Conservation (phyloP, 1,140 invertebrate species). For the Sinonovacula constricta region DNA sequence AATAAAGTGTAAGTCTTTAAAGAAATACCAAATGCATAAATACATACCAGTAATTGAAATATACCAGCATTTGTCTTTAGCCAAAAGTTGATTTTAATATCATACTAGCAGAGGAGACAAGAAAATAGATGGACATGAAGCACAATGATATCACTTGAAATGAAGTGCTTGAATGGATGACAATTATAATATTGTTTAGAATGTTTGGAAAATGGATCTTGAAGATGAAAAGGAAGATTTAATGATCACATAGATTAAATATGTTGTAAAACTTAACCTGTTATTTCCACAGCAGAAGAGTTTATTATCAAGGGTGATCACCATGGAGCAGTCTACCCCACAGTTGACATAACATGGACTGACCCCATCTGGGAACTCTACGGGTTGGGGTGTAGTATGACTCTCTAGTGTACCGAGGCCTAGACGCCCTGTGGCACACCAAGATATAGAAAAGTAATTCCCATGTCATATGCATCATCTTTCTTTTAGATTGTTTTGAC, state of each 20-base stretch:
- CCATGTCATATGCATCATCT: background rate
- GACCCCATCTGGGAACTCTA: conserved; percentile 66
- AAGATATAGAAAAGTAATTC: too few relatives aligned
- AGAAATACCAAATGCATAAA: too few relatives aligned
- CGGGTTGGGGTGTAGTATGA: conserved; percentile 69
- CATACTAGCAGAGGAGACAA: too few relatives aligned
- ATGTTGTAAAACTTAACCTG: conserved; percentile 68
- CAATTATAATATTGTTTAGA: background rate
- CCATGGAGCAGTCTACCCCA: conserved; percentile 78
- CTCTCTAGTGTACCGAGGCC: conserved; percentile 75
- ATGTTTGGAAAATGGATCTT: background rate
- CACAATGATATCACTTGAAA: too few relatives aligned
- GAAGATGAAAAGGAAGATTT: background rate
- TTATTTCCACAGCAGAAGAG: conserved; percentile 78
- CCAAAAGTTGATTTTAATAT: too few relatives aligned
- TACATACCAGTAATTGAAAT: too few relatives aligned
- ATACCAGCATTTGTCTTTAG: too few relatives aligned
- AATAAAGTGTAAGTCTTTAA: too few relatives aligned
- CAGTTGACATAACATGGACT: conserved; percentile 75
- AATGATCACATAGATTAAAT: background rate
- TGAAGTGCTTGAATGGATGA: too few relatives aligned
- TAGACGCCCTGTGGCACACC: conserved; percentile 75
- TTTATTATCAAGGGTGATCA: conserved; percentile 74
- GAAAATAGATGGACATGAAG: too few relatives aligned
- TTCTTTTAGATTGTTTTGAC: background rate